A percentile compares a stretch with the other conserved stretches of the same genome.
These are phyloP conservation scores for Ophioderma brevispina DNA, from an alignment of 35 echinoderm and acorn worm species.

Conservation along the genomic window DNA sequence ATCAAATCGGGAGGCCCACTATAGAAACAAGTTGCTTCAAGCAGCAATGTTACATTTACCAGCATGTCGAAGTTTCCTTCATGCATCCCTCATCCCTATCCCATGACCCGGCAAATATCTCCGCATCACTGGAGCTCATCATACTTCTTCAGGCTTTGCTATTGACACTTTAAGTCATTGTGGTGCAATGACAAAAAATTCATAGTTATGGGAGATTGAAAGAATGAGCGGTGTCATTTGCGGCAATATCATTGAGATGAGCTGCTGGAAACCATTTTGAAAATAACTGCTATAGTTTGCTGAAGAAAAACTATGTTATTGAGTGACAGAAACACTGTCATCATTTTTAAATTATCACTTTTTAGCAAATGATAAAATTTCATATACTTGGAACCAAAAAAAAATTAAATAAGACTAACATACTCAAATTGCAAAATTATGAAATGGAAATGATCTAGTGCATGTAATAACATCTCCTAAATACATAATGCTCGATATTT, in stretches of 20 bases:
- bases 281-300: not conserved
- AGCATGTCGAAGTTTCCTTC: not conserved
- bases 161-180: not conserved
- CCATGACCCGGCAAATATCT: not conserved
- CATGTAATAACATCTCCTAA: too few relatives aligned
- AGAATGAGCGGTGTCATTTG: not conserved
- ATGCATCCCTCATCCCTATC: not conserved
- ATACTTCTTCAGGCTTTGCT: not conserved
- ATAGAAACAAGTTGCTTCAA: too few relatives aligned
- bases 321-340: too few relatives aligned
- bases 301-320: too few relatives aligned
- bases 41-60: too few relatives aligned
- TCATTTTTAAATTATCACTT: too few relatives aligned
- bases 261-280: not conserved
- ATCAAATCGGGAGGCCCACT: not conserved
- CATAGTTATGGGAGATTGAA: not conserved
- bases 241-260: not conserved
- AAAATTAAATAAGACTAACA: too few relatives aligned
- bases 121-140: not conserved
- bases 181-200: not conserved
- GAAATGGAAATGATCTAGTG: too few relatives aligned
- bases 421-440: too few relatives aligned
- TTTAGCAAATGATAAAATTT: too few relatives aligned
- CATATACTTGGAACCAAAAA: too few relatives aligned
- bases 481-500: too few relatives aligned